Conservation (phyloP, 2,113 vertebrate species). For the Chascanopsetta lugubris region DNA sequence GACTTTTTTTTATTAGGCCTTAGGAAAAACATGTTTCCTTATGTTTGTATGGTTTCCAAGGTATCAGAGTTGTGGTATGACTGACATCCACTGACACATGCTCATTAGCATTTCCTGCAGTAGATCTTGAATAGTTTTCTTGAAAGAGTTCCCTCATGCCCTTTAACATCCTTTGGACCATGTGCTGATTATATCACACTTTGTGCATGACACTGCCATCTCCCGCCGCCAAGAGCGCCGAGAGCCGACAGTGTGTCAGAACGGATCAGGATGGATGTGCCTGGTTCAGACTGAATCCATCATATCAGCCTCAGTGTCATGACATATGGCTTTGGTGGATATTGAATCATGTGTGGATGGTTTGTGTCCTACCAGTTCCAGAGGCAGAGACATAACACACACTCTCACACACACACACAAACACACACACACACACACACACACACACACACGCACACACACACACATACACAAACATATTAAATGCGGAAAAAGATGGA, state of each 20-base stretch:
- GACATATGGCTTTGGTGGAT: conserved; percentile 12
- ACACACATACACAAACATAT: conserved; percentile 12
- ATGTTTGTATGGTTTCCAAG: conserved; percentile 10
- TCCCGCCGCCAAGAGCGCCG: background rate
- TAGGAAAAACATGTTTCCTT: background rate
- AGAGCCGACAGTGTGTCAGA: conserved; percentile 1
- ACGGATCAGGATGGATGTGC: background rate
- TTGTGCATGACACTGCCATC: conserved; percentile 1
- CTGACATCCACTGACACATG: background rate
- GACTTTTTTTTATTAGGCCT: background rate
- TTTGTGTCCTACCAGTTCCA: conserved; percentile 24
- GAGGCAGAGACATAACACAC: conserved; percentile 1
- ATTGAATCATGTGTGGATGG: conserved; percentile 36
- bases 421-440: conserved; percentile 6
- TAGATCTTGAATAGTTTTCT: background rate
- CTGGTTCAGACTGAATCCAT: conserved; percentile 13
- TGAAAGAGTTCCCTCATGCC: background rate
- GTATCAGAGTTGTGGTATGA: background rate
- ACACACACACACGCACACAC: conserved; percentile 5
- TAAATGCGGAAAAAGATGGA: conserved; percentile 1
- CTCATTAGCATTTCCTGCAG: no score
- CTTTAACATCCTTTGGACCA: background rate
- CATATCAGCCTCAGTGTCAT: conserved; percentile 25
- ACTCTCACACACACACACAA: conserved; percentile 6
- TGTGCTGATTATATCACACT: background rate